phyloP scores from a whole-genome alignment of 2,888 invertebrate genomes.

The Syrista parreyssii region DNA sequence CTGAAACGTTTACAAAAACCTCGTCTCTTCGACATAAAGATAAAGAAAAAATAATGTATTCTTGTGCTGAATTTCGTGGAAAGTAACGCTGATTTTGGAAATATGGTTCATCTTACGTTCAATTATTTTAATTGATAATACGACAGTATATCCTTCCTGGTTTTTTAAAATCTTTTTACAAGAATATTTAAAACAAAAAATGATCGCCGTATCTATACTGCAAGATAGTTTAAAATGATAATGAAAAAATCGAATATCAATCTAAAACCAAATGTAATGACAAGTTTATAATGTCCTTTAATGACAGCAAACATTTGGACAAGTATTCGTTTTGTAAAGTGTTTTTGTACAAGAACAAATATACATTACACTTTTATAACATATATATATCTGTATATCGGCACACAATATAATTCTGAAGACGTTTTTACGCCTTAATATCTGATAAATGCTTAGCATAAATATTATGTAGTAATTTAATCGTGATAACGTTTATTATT shows the following conservation, averaged over 20 bases:
- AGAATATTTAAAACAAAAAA: background rate
- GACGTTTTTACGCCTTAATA: background rate
- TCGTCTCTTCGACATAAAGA: background rate
- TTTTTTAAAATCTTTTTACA: background rate
- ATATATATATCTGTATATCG: background rate
- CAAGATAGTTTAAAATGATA: background rate
- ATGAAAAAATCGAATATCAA: background rate
- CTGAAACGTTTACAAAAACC: background rate
- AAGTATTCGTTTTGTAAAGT: constrained; percentile 2
- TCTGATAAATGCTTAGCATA: background rate
- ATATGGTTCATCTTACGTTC: background rate
- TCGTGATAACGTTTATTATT: background rate
- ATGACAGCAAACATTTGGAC: background rate
- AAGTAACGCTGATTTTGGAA: background rate
- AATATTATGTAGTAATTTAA: background rate
- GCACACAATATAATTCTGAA: background rate
- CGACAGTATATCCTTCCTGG: background rate
- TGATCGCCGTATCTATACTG: background rate
- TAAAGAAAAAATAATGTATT: background rate
- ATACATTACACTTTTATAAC: background rate
- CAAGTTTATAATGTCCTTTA: background rate
- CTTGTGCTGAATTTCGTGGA: no score
- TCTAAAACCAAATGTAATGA: background rate
- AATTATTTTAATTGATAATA: background rate
- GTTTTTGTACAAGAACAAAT: constrained; percentile 1